Evolutionary conservation across 1,140 invertebrate species (phyloP), one percentile per base, ranked within the genome.

Genomic region (Polypedilum vanderplanki): DNA sequence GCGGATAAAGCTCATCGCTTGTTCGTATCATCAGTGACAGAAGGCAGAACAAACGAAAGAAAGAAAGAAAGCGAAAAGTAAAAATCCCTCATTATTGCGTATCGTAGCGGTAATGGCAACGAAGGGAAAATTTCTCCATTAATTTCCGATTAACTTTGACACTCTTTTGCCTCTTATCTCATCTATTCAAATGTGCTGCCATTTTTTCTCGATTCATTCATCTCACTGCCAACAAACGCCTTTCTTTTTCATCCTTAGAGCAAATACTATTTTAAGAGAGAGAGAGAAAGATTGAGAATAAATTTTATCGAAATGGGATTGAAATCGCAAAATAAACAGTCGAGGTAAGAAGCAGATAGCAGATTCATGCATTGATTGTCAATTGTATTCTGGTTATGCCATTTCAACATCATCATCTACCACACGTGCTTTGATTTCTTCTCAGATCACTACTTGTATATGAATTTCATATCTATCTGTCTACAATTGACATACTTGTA

Each of bases 251-350:
- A n/a, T n/a, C n/a, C 24, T 33, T 33, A 33, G 24, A 33, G 24
- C 24, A 33, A 33, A 5, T 33, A n/a, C n/a, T 33, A 5, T 33
- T 33, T n/a, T n/a, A n/a, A n/a, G n/a, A n/a, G n/a, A n/a, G n/a
- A n/a, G n/a, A n/a, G n/a, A 33, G 24, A 33, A 5, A 33, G 24
- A 33, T 33, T 33, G 24, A 33, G 24, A 33, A 33, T 3, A 3
- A 33, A 33, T 33, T 33, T 33, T 33, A 70, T 70, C 65, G 65
- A 70, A 70, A 70, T 70, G 65, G 65, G 20, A 70, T 20, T 70
- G 20, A 70, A 70, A 70, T 70, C 65, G 65, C n/a, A 22, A 70
- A 70, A 70, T 22, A 22, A 70, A 22, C 20, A 22, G 20, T 70
- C 65, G 20, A 70, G 65, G 65, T 70, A 70, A 70, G 65, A 70